Percentiles rank a stretch among this genome's conserved stretches.
Evolutionary conservation across 2,113 vertebrate genomes (phyloP).

Genomic region (Desmodus rotundus): DNA sequence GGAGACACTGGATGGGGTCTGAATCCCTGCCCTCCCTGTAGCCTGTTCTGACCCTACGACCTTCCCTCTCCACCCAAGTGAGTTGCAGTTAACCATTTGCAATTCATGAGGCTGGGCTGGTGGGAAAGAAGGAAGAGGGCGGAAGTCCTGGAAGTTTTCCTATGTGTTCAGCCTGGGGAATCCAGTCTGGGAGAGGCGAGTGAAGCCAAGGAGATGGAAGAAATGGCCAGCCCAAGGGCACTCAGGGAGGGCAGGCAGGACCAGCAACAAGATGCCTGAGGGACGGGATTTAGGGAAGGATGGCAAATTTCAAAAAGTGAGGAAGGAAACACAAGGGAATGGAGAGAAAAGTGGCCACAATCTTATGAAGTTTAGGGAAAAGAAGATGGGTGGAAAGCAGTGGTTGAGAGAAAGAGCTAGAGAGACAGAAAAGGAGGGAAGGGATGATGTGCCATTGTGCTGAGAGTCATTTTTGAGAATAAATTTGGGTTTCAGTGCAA

Average conservation of each 20-base stretch:
- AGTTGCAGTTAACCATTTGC: background rate
- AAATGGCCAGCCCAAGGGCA: background rate
- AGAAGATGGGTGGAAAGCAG: background rate
- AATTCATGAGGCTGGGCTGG: background rate
- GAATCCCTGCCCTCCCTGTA: background rate
- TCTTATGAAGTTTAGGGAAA: background rate
- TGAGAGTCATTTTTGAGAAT: background rate
- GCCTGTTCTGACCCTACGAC: background rate
- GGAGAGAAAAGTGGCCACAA: background rate
- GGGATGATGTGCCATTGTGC: too few relatives aligned
- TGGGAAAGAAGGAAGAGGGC: background rate
- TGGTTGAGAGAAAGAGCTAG: background rate
- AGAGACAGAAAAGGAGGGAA: background rate
- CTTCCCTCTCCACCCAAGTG: background rate
- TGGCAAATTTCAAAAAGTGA: background rate
- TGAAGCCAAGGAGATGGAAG: background rate
- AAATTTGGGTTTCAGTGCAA: background rate
- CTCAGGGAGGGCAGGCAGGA: background rate
- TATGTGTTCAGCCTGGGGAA: background rate
- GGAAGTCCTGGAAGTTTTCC: background rate
- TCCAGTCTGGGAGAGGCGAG: background rate
- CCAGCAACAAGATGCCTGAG: background rate
- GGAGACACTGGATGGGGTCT: too few relatives aligned
- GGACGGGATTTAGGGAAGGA: background rate
- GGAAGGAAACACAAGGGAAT: background rate